phyloP scores from a whole-genome alignment of 2,113 vertebrate genomes.

The Struthidea cinerea region DNA sequence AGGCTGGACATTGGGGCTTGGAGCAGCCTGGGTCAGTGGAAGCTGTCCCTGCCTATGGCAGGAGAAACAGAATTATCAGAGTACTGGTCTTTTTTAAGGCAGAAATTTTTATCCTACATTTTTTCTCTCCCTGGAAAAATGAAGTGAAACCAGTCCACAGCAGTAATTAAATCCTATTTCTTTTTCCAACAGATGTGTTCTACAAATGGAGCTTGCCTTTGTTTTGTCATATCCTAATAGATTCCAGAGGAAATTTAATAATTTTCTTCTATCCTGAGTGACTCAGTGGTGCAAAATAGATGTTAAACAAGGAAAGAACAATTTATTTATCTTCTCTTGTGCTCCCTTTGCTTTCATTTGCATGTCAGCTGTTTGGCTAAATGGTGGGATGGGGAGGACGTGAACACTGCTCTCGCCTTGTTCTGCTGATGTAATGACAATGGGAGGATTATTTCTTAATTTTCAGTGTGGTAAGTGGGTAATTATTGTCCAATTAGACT shows the following conservation, averaged over 20 bases:
- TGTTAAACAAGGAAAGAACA: background rate
- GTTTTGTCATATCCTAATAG: background rate
- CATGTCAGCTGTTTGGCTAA: background rate
- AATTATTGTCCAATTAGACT: slow-evolving; percentile 63
- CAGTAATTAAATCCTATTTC: background rate
- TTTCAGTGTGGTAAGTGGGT: slow-evolving; percentile 48
- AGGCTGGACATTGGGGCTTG: background rate
- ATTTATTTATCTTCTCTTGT: background rate
- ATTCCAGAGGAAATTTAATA: background rate
- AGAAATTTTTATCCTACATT: background rate
- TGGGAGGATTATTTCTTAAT: slow-evolving; percentile 61
- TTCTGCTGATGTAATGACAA: slow-evolving; percentile 54
- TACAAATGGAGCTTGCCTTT: background rate
- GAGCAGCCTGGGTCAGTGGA: background rate
- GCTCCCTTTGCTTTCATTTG: background rate
- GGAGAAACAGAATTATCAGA: background rate
- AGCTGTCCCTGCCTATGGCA: background rate
- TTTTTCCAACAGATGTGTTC: background rate
- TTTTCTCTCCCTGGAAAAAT: background rate
- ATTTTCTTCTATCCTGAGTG: background rate
- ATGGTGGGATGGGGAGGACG: background rate
- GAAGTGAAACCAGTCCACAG: background rate
- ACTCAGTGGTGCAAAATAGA: background rate
- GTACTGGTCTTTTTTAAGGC: background rate
- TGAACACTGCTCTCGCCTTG: background rate